phyloP scores from a whole-genome alignment of 2,888 invertebrate species.

The Himalopsyche japonica region DNA sequence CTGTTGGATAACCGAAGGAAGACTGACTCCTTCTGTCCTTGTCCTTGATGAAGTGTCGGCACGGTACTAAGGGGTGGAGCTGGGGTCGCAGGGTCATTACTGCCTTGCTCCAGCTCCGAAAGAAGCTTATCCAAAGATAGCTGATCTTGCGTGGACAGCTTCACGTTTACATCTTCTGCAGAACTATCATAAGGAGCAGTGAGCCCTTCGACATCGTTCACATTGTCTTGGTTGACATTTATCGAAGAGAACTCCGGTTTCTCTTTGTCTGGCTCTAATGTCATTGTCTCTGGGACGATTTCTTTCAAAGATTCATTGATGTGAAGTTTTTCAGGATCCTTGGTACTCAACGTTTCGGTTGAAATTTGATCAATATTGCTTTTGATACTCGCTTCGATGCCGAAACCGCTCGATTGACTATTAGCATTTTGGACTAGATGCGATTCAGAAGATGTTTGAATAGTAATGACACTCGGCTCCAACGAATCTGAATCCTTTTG shows the following conservation, averaged over 20 bases:
- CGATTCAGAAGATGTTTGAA: not conserved
- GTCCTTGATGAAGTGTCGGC: constrained; percentile 48
- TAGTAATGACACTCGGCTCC: constrained; percentile 37
- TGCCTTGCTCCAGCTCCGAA: constrained; percentile 60
- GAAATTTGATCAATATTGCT: not conserved
- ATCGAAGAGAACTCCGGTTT: not conserved
- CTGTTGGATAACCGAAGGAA: constrained; percentile 93
- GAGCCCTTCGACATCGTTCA: not conserved
- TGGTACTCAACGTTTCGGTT: constrained; percentile 8
- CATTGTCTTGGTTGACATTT: not conserved
- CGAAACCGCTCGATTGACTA: not conserved
- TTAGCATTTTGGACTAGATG: not conserved
- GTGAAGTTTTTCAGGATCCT: not conserved
- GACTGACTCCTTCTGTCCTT: constrained; percentile 87
- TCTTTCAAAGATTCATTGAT: constrained; percentile 4
- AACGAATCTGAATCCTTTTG: constrained; percentile 43
- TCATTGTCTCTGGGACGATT: not conserved
- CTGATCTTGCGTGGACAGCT: constrained; percentile 47
- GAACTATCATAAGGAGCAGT: not conserved
- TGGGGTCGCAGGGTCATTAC: constrained; percentile 52
- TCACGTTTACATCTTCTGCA: constrained; percentile 35
- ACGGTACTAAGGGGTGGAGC: constrained; percentile 47
- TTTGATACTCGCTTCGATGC: constrained; percentile 15
- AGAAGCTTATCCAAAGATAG: constrained; percentile 59
- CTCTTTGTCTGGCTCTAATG: not conserved